These are phyloP conservation scores for Fistularia tabacaria DNA, from an alignment of 2,797 vertebrate species.

Conservation along the genomic window DNA sequence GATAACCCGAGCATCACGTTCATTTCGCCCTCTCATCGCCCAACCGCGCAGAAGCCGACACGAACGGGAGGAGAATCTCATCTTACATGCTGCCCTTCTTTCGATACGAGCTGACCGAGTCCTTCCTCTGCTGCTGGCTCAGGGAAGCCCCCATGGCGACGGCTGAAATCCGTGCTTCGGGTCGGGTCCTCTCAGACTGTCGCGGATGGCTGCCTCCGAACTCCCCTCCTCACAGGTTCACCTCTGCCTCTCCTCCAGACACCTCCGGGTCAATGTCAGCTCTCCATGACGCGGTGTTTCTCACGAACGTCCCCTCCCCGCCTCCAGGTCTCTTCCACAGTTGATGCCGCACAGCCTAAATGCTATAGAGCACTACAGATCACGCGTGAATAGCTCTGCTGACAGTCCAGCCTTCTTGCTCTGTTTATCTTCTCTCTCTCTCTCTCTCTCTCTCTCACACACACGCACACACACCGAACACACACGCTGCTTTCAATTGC, in stretches of 20 bases:
- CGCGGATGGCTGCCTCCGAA: slow-evolving; percentile 12
- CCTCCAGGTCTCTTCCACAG: slow-evolving; percentile 8
- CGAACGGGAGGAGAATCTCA: slow-evolving; percentile 16
- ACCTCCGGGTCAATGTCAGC: slow-evolving; percentile 27
- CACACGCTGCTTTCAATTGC: slow-evolving; percentile 29
- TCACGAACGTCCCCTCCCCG: slow-evolving; percentile 38
- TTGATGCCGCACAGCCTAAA: slow-evolving; percentile 26
- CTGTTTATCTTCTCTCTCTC: slow-evolving; percentile 35
- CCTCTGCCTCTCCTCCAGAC: slow-evolving; percentile 37
- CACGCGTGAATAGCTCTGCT: slow-evolving; percentile 36
- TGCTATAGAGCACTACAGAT: slow-evolving; percentile 33
- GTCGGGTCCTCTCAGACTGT: slow-evolving; percentile 29
- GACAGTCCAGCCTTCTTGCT: slow-evolving; percentile 55
- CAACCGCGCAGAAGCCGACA: no score
- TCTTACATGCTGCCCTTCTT: slow-evolving; percentile 75
- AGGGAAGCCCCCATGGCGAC: slow-evolving; percentile 72
- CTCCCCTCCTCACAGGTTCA: slow-evolving; percentile 28
- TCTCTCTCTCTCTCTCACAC: slow-evolving; percentile 10
- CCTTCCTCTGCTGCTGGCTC: slow-evolving; percentile 64
- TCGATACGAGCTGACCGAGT: slow-evolving; percentile 47
- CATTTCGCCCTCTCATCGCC: no score
- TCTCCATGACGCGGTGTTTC: slow-evolving; percentile 4
- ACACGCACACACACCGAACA: slow-evolving; percentile 8
- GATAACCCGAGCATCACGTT: no score
- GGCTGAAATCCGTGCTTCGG: slow-evolving; percentile 17